phyloP scores from a whole-genome alignment of 2,797 vertebrate genomes.

The Sorex maritimensis region DNA sequence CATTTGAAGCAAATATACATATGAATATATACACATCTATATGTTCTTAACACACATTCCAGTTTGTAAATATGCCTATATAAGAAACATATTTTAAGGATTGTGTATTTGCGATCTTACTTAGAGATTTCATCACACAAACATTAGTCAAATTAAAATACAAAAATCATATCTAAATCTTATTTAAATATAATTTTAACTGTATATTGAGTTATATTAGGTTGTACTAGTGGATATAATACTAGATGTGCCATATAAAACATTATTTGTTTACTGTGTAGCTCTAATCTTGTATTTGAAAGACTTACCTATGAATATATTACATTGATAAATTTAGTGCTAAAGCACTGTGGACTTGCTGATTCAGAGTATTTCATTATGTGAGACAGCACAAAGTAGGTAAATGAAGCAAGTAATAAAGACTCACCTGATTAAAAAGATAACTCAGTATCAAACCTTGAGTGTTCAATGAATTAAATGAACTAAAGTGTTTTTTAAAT shows the following conservation, averaged over 20 bases:
- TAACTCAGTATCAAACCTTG: not conserved
- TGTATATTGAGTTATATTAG: not conserved
- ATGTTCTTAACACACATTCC: not conserved
- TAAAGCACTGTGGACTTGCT: not conserved
- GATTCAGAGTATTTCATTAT: conserved; percentile 27
- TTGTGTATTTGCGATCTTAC: too few relatives aligned
- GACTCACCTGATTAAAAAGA: not conserved
- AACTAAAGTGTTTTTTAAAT: conserved; percentile 63
- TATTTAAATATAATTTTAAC: not conserved
- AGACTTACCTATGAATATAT: not conserved
- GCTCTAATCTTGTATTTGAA: conserved; percentile 11
- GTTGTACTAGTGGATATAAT: not conserved
- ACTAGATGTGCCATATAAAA: not conserved
- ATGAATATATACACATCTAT: not conserved
- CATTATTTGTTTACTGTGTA: not conserved
- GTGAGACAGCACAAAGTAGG: not conserved
- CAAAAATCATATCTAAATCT: too few relatives aligned
- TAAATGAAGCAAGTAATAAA: not conserved
- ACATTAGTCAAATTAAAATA: too few relatives aligned
- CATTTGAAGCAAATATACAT: not conserved
- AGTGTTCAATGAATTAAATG: conserved; percentile 52
- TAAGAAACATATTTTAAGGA: too few relatives aligned
- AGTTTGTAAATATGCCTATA: not conserved
- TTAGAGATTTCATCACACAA: not conserved
- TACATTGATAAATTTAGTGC: not conserved